A percentile compares a stretch with the other conserved stretches of the same genome.
Conservation (phyloP, 2,888 invertebrate genomes). For the Zeuzera pyrina region DNA sequence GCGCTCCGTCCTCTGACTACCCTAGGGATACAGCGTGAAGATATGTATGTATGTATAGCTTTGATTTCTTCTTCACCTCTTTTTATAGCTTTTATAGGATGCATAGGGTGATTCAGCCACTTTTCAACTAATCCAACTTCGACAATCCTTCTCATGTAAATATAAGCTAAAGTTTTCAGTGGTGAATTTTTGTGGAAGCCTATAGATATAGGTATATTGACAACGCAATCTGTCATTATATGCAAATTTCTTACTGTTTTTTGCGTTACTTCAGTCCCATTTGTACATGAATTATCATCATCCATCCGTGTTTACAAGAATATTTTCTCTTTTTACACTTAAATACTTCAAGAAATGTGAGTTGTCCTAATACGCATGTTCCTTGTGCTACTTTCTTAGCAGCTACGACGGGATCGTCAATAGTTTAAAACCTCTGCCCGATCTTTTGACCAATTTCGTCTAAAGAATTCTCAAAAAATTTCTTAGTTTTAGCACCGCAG, state of each 20-base stretch:
- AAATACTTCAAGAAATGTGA: conserved; percentile 78
- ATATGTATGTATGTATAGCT: no score
- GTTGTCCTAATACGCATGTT: conserved; percentile 86
- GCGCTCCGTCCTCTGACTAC: no score
- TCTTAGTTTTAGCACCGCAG: conserved; percentile 80
- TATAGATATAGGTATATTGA: conserved; percentile 85
- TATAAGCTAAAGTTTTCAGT: conserved; percentile 78
- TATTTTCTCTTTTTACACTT: conserved; percentile 70
- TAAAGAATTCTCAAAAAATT: conserved; percentile 79
- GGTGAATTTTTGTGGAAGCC: conserved; percentile 89
- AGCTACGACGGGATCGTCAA: conserved; percentile 75
- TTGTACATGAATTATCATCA: conserved; percentile 30
- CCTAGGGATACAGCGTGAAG: no score
- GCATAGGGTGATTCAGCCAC: conserved; percentile 84
- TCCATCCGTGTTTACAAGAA: conserved; percentile 23
- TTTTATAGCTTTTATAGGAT: conserved; percentile 67
- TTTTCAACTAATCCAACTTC: conserved; percentile 85
- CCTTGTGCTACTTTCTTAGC: conserved; percentile 80
- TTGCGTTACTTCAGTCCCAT: conserved; percentile 19
- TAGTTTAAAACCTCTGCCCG: conserved; percentile 76
- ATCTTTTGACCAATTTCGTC: conserved; percentile 79
- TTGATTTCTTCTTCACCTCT: conserved; percentile 76
- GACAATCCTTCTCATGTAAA: conserved; percentile 76
- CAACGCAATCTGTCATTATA: conserved; percentile 86
- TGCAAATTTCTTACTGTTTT: conserved; percentile 72